Base-by-base conservation (phyloP, 2,797 vertebrate species). In the Pseudochirops corinnae region DNA sequence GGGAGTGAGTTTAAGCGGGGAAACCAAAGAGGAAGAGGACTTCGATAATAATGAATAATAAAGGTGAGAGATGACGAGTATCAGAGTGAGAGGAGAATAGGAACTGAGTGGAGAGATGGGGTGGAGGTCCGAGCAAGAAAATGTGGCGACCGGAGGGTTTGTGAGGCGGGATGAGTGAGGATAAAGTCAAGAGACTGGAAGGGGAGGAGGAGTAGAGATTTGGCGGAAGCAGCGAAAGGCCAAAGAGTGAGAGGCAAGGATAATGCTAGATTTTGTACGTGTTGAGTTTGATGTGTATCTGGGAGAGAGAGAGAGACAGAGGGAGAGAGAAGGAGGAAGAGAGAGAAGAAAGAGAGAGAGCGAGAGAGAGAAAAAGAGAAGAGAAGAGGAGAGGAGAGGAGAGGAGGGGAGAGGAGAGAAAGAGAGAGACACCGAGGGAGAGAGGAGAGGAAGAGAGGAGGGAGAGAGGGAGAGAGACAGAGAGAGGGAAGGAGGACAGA, bases 141-240 rank as follows among this genome's bases (percentile, higher is more conserved):
- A 93, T 90, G 7, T 52, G n/a, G 62, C 62, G 5, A 39, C 33
- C 1, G 33, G 3, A 16, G 33, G 62, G 58, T 14, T 16, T 14
- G 60, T 11, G 31, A 67, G 33, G 60, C 31, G 13, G 31, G 26
- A 9, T 0, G 56, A 31, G 90, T 92, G 58, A 0, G 10, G 93
- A 6, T 2, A 31, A 92, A 57, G 46, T 56, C 55, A 56, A 56
- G 5, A 56, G 92, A 16, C 5, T 90, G 93, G n/a, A 26, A 94
- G 16, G 52, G 29, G 14, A 5, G n/a, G 62, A 1, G 33, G 3
- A 52, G 5, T 24, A 3, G 82, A 18, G n/a, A 28, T 10, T 28
- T 4, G 28, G 55, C 12, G 0, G n/a, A 0, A 3, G 0, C 0
- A 4, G 6, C 50, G 46, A 46, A 55, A 50, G 62, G 18, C 5